Base-by-base conservation (phyloP, 2,797 vertebrate species). In the Chelonia mydas region DNA sequence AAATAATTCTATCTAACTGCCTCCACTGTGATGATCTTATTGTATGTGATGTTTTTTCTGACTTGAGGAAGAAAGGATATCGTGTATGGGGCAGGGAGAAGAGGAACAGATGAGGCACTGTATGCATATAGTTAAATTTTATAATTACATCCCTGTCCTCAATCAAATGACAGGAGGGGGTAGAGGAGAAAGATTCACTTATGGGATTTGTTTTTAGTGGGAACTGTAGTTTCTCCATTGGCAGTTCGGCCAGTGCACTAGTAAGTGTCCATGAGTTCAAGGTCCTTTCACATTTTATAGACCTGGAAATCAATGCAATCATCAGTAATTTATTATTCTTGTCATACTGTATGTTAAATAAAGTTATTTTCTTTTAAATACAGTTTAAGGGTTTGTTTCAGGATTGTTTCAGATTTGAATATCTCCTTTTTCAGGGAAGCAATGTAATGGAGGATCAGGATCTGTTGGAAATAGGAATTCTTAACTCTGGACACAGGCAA, bases 401-500 rank as follows among this genome's bases (percentile, higher is more conserved):
- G 57, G 55, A 28, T 59, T 86, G 59, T 41, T 41, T 72, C 68
- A 41, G 37, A 72, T 72, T 23, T 72, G 9, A 72, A 41, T 86
- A 94, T 89, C 72, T 53, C 90, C 82, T 86, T 81, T 97, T 98
- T 97, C 98, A 99, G 99, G 99, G 99, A 98, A 99, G 99, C 96
- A 99, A 99, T 85, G 99, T 99, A 93, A 99, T 99, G 98, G 99
- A 99, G 94, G 99, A 99, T 97, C 99, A 99, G 97, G 99, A 99
- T 98, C 98, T 99, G 97, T 97, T 99, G 98, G 99, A 99, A 98
- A 99, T 99, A 85, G 99, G 99, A 92, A 99, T 99, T 96, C 99
- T 99, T 96, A 99, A 99, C 98, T 99, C 99, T 72, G 99, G 99
- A 89, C 99, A 99, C 98, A 99, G 99, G 97, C 99, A 99, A 95